These are phyloP conservation scores for Micromussa lordhowensis DNA, from an alignment of 92 coral and sea anemone species.

Conservation along the genomic window DNA sequence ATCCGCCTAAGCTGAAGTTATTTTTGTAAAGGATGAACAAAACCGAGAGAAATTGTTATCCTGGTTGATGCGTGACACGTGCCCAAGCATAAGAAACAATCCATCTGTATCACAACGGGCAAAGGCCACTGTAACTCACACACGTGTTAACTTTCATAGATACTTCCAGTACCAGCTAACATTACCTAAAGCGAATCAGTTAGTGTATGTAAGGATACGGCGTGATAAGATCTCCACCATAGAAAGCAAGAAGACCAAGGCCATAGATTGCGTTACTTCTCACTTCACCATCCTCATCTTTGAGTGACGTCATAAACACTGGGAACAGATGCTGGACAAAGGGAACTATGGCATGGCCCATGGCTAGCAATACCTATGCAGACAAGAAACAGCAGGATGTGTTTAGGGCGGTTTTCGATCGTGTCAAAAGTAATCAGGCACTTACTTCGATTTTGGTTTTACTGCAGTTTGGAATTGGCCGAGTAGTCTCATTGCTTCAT, in stretches of 20 bases:
- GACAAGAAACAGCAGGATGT: neutral
- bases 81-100: too few relatives aligned
- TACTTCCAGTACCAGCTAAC: neutral
- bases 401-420: too few relatives aligned
- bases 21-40: too few relatives aligned
- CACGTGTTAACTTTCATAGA: neutral
- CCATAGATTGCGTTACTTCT: conserved; percentile 95
- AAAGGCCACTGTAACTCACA: neutral
- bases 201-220: conserved; percentile 80
- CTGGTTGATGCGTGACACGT: too few relatives aligned
- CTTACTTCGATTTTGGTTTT: too few relatives aligned
- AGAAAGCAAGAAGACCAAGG: conserved; percentile 86
- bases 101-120: neutral
- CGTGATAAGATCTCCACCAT: conserved; percentile 86
- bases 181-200: neutral
- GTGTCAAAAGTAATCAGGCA: too few relatives aligned
- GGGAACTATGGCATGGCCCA: conserved; percentile 78
- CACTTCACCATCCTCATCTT: conserved; percentile 94
- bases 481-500: too few relatives aligned
- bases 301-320: conserved; percentile 82
- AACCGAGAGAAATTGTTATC: too few relatives aligned
- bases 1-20: too few relatives aligned
- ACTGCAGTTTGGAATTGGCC: too few relatives aligned
- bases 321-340: conserved; percentile 96
- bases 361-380: conserved; percentile 80